phyloP scores from a whole-genome alignment of 2,113 vertebrate species.

The Acrocephalus arundinaceus region DNA sequence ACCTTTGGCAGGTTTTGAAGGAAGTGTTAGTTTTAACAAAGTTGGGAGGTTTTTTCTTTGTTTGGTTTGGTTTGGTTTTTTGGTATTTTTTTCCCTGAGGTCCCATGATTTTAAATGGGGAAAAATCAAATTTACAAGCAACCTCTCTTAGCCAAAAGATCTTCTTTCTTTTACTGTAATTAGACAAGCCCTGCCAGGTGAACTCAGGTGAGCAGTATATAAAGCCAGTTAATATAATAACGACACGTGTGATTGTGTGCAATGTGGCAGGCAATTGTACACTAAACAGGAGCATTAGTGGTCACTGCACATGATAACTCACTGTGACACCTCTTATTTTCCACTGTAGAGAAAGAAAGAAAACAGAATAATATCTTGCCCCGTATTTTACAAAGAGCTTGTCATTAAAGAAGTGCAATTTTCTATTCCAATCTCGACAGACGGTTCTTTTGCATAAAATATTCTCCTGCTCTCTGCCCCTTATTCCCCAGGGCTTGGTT shows the following conservation, averaged over 20 bases:
- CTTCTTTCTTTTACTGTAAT: background rate
- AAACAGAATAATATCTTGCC: constrained; percentile 39
- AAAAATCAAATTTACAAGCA: background rate
- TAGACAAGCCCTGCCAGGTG: constrained; percentile 6
- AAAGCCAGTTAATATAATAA: constrained; percentile 47
- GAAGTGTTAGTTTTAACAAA: background rate
- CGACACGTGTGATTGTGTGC: constrained; percentile 13
- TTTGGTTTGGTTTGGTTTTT: background rate
- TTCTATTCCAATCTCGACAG: constrained; percentile 47
- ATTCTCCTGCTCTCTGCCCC: constrained; percentile 51
- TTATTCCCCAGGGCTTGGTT: background rate
- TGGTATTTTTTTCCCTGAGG: background rate
- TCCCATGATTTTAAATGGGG: background rate
- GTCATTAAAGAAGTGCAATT: constrained; percentile 46
- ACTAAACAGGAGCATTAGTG: constrained; percentile 45
- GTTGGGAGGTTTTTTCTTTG: fast-evolving
- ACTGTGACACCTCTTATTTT: constrained; percentile 64
- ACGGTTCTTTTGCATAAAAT: constrained; percentile 52
- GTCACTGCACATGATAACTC: constrained; percentile 67
- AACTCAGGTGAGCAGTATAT: constrained; percentile 41
- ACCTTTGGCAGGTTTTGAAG: background rate
- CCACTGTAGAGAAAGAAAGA: constrained; percentile 41
- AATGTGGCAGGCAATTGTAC: constrained; percentile 47
- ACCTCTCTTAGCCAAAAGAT: background rate
- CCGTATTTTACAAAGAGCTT: constrained; percentile 50